These are phyloP conservation scores for Cheilosia impressa DNA, from an alignment of 2,888 invertebrate genomes.

Conservation along the genomic window DNA sequence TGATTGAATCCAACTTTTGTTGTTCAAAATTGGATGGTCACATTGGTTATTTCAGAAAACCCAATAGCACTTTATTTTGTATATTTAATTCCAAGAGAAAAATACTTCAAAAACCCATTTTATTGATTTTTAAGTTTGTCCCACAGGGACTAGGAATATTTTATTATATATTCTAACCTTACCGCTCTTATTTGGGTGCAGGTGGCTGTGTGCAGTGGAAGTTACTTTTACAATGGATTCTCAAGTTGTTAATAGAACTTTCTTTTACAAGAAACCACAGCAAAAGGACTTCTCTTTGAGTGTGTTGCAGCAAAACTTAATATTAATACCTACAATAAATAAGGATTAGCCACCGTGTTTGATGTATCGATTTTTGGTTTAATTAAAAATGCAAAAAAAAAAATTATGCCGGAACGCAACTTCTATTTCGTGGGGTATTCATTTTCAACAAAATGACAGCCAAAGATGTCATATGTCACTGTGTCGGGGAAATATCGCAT, in stretches of 20 bases:
- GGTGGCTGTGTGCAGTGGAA: slow-evolving; percentile 64
- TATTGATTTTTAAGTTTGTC: slow-evolving; percentile 8
- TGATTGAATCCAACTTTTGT: slow-evolving; percentile 83
- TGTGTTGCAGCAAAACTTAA: slow-evolving; percentile 1
- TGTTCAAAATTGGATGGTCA: slow-evolving; percentile 83
- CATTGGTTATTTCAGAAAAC: slow-evolving; percentile 83
- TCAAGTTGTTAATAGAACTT: slow-evolving; percentile 77
- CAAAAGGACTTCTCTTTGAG: slow-evolving; percentile 79
- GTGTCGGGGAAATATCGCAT: not conserved
- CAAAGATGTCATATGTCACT: not conserved
- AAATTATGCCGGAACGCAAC: slow-evolving; percentile 20
- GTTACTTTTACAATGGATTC: slow-evolving; percentile 82
- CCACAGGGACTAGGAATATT: not conserved
- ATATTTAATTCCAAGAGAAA: slow-evolving; percentile 22
- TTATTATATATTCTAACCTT: slow-evolving; percentile 37
- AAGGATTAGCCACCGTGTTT: not conserved
- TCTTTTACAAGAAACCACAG: slow-evolving; percentile 81
- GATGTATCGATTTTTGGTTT: slow-evolving; percentile 45
- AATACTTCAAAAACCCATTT: not conserved
- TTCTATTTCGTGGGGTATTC: not conserved
- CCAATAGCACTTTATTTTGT: slow-evolving; percentile 70
- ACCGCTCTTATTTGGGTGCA: slow-evolving; percentile 23
- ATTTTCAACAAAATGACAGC: slow-evolving; percentile 2
- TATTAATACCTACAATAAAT: slow-evolving; percentile 8
- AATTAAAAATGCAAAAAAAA: not conserved